These are phyloP conservation scores for Grammomys surdaster DNA, from an alignment of 2,113 vertebrate genomes.

Conservation along the genomic window DNA sequence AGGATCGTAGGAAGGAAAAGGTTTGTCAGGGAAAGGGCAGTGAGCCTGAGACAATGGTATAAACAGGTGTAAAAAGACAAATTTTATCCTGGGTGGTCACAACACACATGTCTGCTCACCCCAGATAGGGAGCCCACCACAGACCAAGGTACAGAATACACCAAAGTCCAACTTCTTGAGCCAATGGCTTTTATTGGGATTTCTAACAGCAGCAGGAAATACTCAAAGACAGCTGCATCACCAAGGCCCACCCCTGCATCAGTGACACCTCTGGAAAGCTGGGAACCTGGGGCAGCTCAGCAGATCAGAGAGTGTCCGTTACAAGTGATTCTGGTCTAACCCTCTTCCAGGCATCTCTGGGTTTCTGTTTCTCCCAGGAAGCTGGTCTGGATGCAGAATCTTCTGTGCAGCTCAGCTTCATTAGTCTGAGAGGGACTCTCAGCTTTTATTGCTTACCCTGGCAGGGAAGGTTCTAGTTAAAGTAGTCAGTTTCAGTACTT, in stretches of 20 bases:
- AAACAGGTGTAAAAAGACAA: neutral
- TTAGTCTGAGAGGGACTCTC: neutral
- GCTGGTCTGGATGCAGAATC: neutral
- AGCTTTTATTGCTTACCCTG: too few relatives aligned
- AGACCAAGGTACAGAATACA: neutral
- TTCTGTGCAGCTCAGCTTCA: neutral
- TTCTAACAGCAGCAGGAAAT: too few relatives aligned
- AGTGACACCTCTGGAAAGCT: too few relatives aligned
- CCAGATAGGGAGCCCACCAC: neutral
- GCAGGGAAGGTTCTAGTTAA: too few relatives aligned
- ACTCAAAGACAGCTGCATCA: too few relatives aligned
- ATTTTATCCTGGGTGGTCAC: neutral
- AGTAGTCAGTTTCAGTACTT: too few relatives aligned
- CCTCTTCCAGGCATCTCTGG: neutral
- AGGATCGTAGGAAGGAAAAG: neutral
- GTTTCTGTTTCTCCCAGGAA: neutral
- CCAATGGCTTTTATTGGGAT: too few relatives aligned
- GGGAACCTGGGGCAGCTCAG: neutral
- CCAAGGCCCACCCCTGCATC: too few relatives aligned
- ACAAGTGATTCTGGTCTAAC: neutral
- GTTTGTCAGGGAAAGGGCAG: neutral
- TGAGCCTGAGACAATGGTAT: neutral
- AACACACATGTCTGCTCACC: neutral
- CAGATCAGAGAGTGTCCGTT: neutral
- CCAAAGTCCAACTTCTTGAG: too few relatives aligned